Conservation (phyloP, 53 echinoderm and acorn worm species). For the Antedon mediterranea region DNA sequence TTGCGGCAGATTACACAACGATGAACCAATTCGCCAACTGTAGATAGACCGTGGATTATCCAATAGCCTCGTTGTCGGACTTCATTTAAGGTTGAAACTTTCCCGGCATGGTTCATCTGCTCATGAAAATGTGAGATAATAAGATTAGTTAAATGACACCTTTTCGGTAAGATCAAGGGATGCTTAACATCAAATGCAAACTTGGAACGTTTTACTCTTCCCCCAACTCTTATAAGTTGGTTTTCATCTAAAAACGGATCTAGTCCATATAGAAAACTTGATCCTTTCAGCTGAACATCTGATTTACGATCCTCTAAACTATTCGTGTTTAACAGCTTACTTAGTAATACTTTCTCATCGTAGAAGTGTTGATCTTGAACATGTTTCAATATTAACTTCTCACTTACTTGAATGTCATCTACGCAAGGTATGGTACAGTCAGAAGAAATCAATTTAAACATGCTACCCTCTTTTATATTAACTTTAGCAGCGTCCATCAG, state of each 20-base stretch:
- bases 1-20: conserved; percentile 3
- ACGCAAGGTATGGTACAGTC: neutral
- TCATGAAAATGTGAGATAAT: conserved; percentile 21
- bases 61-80: conserved; percentile 21
- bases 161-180: conserved; percentile 6
- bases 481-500: too few relatives aligned
- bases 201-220: neutral
- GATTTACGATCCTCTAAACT: too few relatives aligned
- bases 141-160: conserved; percentile 10
- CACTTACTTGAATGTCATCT: neutral
- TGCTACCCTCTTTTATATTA: too few relatives aligned
- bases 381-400: neutral
- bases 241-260: conserved; percentile 21
- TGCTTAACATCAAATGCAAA: neutral
- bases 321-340: neutral
- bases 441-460: neutral
- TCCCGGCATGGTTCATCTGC: conserved; percentile 28
- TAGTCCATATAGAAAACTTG: conserved; percentile 9
- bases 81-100: conserved; percentile 25
- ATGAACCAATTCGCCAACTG: neutral
- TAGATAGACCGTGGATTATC: conserved; percentile 9
- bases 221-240: conserved; percentile 18
- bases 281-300: too few relatives aligned
- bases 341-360: neutral
- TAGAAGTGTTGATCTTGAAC: conserved; percentile 4